Conservation (phyloP, 2,797 vertebrate genomes). For the Salarias fasciatus region DNA sequence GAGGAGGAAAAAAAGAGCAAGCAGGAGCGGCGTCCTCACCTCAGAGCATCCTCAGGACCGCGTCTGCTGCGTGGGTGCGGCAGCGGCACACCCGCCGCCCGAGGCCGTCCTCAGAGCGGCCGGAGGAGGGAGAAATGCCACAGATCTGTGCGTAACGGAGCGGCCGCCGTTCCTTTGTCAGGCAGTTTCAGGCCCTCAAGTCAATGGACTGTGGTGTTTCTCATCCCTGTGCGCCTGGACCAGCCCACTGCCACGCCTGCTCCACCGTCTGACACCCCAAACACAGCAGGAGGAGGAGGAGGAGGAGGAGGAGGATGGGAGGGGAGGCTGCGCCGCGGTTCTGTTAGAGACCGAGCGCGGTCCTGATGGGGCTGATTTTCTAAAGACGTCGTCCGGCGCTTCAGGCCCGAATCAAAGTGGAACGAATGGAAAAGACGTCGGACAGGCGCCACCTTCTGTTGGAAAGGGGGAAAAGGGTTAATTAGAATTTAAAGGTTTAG, state of each 20-base stretch:
- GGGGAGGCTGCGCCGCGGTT: too few species aligned
- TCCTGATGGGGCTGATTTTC: neutral
- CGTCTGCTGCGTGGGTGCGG: slow-evolving; percentile 60
- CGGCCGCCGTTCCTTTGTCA: slow-evolving; percentile 40
- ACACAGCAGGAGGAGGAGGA: too few species aligned
- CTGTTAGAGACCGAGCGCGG: neutral
- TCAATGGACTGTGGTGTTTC: slow-evolving; percentile 59
- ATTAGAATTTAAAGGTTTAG: too few species aligned
- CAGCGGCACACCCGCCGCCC: slow-evolving; percentile 64
- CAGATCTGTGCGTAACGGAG: neutral
- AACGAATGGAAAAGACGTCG: neutral
- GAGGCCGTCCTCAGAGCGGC: slow-evolving; percentile 2
- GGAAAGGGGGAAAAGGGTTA: neutral
- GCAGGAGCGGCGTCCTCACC: slow-evolving; percentile 62
- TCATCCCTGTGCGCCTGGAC: slow-evolving; percentile 65
- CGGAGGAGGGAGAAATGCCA: slow-evolving; percentile 19
- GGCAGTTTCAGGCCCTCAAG: slow-evolving; percentile 50
- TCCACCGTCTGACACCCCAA: slow-evolving; percentile 38
- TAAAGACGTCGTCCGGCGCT: slow-evolving; percentile 5
- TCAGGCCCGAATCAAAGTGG: slow-evolving; percentile 5
- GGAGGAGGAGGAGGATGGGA: too few species aligned
- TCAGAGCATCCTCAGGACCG: slow-evolving; percentile 72
- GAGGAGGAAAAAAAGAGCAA: neutral
- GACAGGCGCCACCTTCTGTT: slow-evolving; percentile 65
- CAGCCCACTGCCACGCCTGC: slow-evolving; percentile 86